These are phyloP conservation scores for Aphyosemion australe DNA, from an alignment of 2,113 vertebrate genomes.

Conservation along the genomic window DNA sequence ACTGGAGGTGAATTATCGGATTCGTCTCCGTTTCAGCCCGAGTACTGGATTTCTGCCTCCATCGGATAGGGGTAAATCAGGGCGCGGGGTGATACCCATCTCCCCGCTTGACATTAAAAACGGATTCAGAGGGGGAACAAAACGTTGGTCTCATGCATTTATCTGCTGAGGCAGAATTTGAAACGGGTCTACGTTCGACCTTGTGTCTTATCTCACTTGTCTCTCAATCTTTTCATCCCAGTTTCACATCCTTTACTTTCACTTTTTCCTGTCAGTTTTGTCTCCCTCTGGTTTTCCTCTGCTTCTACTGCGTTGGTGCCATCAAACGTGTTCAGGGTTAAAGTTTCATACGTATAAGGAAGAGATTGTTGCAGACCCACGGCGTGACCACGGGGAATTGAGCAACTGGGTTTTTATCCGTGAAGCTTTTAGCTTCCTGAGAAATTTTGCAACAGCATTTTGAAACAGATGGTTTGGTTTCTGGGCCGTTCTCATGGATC, in stretches of 20 bases:
- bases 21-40: slow-evolving; percentile 47
- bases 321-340: slow-evolving; percentile 37
- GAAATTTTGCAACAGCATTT: slow-evolving; percentile 26
- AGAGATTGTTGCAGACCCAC: slow-evolving; percentile 43
- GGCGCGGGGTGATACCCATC: slow-evolving; percentile 64
- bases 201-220: slow-evolving; percentile 36
- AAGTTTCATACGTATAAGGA: slow-evolving; percentile 53
- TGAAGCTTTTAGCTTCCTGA: slow-evolving; percentile 21
- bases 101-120: slow-evolving; percentile 66
- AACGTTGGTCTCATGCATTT: slow-evolving; percentile 59
- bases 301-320: slow-evolving; percentile 38
- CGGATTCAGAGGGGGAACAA: slow-evolving; percentile 48
- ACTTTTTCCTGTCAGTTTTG: slow-evolving; percentile 8
- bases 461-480: slow-evolving; percentile 12
- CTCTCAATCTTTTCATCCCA: slow-evolving; percentile 24
- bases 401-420: slow-evolving; percentile 15
- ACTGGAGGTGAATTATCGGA: slow-evolving; percentile 64
- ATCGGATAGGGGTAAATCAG: slow-evolving; percentile 51
- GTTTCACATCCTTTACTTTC: slow-evolving; percentile 16
- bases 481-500: slow-evolving; percentile 38
- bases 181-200: slow-evolving; percentile 53
- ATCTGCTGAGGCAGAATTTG: slow-evolving; percentile 68
- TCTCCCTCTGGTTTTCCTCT: background rate
- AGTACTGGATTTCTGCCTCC: slow-evolving; percentile 52
- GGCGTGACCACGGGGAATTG: slow-evolving; percentile 21